phyloP scores from a whole-genome alignment of 1,140 invertebrate genomes.

The Drosophila kurseongensis region DNA sequence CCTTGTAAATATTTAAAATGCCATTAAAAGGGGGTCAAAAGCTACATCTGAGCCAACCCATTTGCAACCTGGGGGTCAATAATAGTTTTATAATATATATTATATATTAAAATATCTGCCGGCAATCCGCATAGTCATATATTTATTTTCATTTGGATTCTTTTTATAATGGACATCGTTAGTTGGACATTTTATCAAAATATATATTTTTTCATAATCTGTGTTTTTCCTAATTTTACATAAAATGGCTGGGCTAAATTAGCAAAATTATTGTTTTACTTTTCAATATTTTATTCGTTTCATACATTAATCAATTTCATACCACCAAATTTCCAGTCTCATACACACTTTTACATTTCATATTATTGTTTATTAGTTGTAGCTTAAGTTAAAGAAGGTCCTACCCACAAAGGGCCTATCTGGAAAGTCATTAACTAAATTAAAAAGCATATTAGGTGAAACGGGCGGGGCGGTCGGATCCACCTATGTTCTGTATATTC shows the following conservation, averaged over 20 bases:
- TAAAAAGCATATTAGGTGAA: conserved; percentile 69
- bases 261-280: conserved; percentile 48
- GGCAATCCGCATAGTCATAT: conserved; percentile 1
- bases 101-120: background rate
- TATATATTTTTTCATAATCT: conserved; percentile 35
- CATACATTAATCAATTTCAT: conserved; percentile 1
- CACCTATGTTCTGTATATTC: conserved; percentile 15
- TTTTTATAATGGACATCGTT: conserved; percentile 7
- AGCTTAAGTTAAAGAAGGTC: conserved; percentile 13
- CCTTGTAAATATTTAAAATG: conserved; percentile 76
- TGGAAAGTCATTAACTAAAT: conserved; percentile 75
- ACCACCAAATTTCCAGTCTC: conserved; percentile 58
- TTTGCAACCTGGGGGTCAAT: conserved; percentile 39
- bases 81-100: conserved; percentile 43
- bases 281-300: conserved; percentile 28
- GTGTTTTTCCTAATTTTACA: conserved; percentile 17
- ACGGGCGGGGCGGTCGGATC: conserved; percentile 2
- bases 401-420: conserved; percentile 18
- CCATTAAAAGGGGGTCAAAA: conserved; percentile 30
- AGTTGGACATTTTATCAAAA: conserved; percentile 54
- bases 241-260: conserved; percentile 33
- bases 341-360: conserved; percentile 35
- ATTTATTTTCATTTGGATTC: background rate
- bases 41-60: conserved; percentile 3
- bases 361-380: conserved; percentile 15